Evolutionary conservation across 2,888 invertebrate genomes (phyloP).

Genomic region (Agonopterix subpropinquella): DNA sequence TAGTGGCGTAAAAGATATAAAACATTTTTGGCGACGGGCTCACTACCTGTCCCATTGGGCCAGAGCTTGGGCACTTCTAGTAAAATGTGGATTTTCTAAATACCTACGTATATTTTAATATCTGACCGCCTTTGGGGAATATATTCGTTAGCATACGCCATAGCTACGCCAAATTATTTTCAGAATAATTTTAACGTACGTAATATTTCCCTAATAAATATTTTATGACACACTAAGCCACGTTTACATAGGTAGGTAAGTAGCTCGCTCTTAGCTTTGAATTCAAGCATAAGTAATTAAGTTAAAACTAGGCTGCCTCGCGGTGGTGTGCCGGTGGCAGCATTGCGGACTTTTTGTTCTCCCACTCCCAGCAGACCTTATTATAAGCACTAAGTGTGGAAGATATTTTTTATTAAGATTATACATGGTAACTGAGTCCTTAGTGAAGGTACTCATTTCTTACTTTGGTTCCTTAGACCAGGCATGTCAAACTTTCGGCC

Average conservation of each 20-base stretch:
- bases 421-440: neutral
- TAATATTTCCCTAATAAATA: slow-evolving; percentile 3
- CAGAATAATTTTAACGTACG: neutral
- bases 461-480: neutral
- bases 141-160: neutral
- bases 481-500: too few species aligned
- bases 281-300: slow-evolving; percentile 6
- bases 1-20: too few species aligned
- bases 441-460: neutral
- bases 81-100: neutral
- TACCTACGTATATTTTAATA: neutral
- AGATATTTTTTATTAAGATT: neutral
- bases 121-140: too few species aligned
- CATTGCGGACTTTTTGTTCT: neutral
- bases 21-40: too few species aligned
- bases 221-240: slow-evolving; percentile 7
- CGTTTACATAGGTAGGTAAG: slow-evolving; percentile 5
- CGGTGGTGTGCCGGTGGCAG: neutral
- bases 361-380: too few species aligned
- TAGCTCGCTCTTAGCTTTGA: neutral
- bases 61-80: neutral
- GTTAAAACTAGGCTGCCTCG: slow-evolving; percentile 3
- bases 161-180: neutral
- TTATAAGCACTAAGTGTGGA: too few species aligned
- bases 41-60: too few species aligned